Conservation (phyloP, 2,888 invertebrate species). For the Epistrophe grossulariae region DNA sequence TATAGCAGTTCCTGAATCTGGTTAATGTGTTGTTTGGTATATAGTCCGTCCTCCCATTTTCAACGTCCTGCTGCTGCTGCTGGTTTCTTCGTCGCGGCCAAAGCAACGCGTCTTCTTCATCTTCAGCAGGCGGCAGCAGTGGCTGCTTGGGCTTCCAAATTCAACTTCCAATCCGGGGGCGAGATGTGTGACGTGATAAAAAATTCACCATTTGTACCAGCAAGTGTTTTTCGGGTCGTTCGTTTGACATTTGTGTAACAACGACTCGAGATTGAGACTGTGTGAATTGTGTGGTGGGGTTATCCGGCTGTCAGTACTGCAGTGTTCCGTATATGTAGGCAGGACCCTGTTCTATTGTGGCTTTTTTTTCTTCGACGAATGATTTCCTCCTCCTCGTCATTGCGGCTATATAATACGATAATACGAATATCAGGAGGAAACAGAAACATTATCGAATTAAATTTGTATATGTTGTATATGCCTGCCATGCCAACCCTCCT, state of each 20-base stretch:
- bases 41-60: conserved; percentile 57
- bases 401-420: conserved; percentile 11
- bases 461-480: conserved; percentile 71
- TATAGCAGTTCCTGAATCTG: conserved; percentile 65
- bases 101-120: conserved; percentile 58
- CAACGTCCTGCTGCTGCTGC: conserved; percentile 7
- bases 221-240: conserved; percentile 74
- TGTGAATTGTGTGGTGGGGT: conserved; percentile 56
- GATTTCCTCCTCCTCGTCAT: conserved; percentile 58
- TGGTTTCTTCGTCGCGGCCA: conserved; percentile 44
- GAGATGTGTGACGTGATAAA: conserved; percentile 68
- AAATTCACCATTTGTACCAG: conserved; percentile 75
- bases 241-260: conserved; percentile 74
- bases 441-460: conserved; percentile 74
- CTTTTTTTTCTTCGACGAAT: conserved; percentile 37
- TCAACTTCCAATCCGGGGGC: conserved; percentile 60
- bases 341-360: conserved; percentile 37
- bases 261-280: conserved; percentile 43
- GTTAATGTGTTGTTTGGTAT: conserved; percentile 62
- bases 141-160: conserved; percentile 54
- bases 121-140: conserved; percentile 31
- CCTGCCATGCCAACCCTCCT: conserved; percentile 54
- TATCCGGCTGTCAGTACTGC: conserved; percentile 60
- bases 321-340: conserved; percentile 46
- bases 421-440: conserved; percentile 38